Conservation (phyloP, 2,797 vertebrate genomes). For the Sebastes steindachneri region DNA sequence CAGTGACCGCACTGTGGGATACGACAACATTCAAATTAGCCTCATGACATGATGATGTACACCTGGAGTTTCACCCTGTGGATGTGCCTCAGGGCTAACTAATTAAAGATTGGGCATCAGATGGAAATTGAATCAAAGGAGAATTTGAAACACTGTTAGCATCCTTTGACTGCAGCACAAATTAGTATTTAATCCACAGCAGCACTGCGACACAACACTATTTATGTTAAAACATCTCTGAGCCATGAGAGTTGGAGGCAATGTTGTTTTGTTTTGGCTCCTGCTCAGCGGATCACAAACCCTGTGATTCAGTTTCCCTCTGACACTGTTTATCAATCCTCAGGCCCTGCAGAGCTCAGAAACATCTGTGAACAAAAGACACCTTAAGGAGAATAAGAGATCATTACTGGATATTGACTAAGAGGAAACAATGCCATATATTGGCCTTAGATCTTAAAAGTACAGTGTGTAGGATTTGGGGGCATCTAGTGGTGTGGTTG, state of each 20-base stretch:
- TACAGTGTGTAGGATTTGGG: no score
- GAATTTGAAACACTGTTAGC: slow-evolving; percentile 34
- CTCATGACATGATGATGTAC: slow-evolving; percentile 18
- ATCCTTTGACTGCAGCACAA: slow-evolving; percentile 66
- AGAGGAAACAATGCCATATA: background rate
- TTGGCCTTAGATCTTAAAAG: background rate
- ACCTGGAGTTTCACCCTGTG: slow-evolving; percentile 21
- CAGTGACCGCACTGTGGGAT: background rate
- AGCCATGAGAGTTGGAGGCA: slow-evolving; percentile 65
- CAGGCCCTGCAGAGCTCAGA: slow-evolving; percentile 31
- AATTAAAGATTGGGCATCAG: background rate
- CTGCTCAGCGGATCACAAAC: slow-evolving; percentile 57
- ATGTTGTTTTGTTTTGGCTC: slow-evolving; percentile 66
- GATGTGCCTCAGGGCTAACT: background rate
- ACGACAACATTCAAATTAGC: slow-evolving; percentile 33
- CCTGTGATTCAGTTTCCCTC: slow-evolving; percentile 59
- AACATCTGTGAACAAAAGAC: slow-evolving; percentile 47
- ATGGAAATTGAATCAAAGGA: slow-evolving; percentile 22
- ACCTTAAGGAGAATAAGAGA: slow-evolving; percentile 19
- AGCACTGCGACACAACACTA: slow-evolving; percentile 79
- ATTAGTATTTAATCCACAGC: slow-evolving; percentile 83
- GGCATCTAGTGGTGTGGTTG: no score
- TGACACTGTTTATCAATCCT: slow-evolving; percentile 59
- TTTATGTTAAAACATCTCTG: slow-evolving; percentile 83
- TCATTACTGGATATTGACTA: slow-evolving; percentile 23